Evolutionary conservation across 2,113 vertebrate species (phyloP), one percentile per base, ranked within the genome.

Genomic region (Hylia prasina): DNA sequence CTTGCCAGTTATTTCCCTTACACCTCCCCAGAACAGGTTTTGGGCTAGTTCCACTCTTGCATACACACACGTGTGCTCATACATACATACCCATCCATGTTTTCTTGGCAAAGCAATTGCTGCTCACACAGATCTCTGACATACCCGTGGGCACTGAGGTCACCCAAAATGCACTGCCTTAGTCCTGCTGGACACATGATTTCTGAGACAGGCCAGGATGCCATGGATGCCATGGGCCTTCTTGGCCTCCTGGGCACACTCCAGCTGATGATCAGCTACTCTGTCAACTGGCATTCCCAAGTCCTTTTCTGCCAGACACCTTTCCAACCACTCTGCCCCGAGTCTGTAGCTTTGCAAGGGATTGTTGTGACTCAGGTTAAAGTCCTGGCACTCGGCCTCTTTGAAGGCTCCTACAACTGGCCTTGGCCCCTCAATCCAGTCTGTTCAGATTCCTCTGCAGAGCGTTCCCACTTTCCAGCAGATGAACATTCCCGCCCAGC

Each of bases 51-150:
- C 42, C 25, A 5, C 17, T 58, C 57, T 64, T 81, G 18, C 5
- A 15, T 10, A 5, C 4, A 11, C 7, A 37, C 6, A 8, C n/a
- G 6, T 4, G 50, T 51, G 27, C 50, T 56, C 31, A 33, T 54
- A 54, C 30, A 13, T 33, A 19, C 3, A 10, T 21, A 37, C 1
- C 3, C 19, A 33, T 7, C 16, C 12, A 8, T 2, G 6, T 73
- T 53, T 51, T 44, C 35, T 75, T 83, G 30, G 40, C 40, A 75
- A 47, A 79, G 33, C 6, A 66, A 33, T 66, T 76, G 24, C 27
- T 71, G 11, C 42, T 80, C 23, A 28, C 30, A 23, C 11, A 61
- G 24, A 61, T 8, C 19, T 69, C 50, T 60, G 56, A 28, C 21
- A 27, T 9, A 39, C 21, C 57, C 2, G 1, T 17, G 60, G 42